These are phyloP conservation scores for Lucinisca nassula DNA, from an alignment of 2,888 invertebrate species.

Conservation along the genomic window DNA sequence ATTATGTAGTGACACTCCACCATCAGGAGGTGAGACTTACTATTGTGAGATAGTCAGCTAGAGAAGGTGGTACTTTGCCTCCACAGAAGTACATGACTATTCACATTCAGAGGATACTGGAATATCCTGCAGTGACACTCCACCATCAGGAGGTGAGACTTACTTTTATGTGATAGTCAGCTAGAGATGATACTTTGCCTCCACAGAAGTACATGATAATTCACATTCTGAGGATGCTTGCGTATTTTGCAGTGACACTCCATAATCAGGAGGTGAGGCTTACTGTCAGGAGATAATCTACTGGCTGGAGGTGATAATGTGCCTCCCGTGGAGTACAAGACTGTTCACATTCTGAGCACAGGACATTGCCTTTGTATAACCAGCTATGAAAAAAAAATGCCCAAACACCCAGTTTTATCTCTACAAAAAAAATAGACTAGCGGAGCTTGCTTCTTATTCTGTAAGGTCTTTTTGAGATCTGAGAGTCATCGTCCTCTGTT, in stretches of 20 bases:
- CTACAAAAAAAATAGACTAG: too few species aligned
- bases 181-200: not conserved
- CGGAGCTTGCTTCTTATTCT: too few species aligned
- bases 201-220: conserved; percentile 67
- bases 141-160: not conserved
- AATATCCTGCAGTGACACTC: conserved; percentile 59
- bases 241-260: conserved; percentile 8
- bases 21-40: not conserved
- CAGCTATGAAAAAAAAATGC: too few species aligned
- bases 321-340: not conserved
- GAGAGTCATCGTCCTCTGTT: too few species aligned
- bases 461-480: too few species aligned
- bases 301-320: too few species aligned
- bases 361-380: too few species aligned
- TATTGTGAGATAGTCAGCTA: too few species aligned
- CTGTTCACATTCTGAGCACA: conserved; percentile 35
- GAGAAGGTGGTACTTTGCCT: not conserved
- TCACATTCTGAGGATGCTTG: conserved; percentile 36
- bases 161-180: too few species aligned
- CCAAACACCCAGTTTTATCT: too few species aligned
- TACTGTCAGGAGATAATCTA: too few species aligned
- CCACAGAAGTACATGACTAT: conserved; percentile 69
- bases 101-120: conserved; percentile 74
- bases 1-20: conserved; percentile 51
- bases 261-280: too few species aligned